These are phyloP conservation scores for Rhombomys opimus DNA, from an alignment of 2,113 vertebrate species.

Conservation along the genomic window DNA sequence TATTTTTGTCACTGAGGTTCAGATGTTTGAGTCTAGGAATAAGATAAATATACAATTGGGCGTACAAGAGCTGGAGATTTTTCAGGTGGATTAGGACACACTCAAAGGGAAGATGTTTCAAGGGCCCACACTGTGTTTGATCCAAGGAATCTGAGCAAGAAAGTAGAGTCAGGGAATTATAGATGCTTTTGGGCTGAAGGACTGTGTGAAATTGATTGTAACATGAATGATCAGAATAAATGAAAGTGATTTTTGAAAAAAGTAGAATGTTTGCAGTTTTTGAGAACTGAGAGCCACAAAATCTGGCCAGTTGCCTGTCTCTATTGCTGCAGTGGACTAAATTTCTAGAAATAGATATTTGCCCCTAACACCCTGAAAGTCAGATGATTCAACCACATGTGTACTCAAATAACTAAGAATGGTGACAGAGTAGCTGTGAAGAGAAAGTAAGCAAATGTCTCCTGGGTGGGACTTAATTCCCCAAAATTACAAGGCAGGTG, in stretches of 20 bases:
- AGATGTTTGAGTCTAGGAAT: constrained; percentile 11
- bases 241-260: not conserved
- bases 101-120: not conserved
- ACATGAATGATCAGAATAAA: not conserved
- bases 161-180: not conserved
- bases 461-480: not conserved
- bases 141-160: not conserved
- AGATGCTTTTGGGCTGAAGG: not conserved
- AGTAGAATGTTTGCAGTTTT: not conserved
- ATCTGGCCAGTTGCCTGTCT: not conserved
- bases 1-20: not conserved
- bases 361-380: not conserved
- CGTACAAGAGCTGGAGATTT: not conserved
- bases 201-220: not conserved
- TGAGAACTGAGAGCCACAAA: not conserved
- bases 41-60: not conserved
- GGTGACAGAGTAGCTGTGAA: not conserved
- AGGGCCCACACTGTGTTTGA: not conserved
- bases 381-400: not conserved
- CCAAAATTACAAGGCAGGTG: not conserved
- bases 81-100: not conserved
- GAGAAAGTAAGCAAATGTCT: not conserved
- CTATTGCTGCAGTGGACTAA: not conserved
- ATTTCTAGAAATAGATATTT: not conserved
- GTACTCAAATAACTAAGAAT: not conserved